Conservation (phyloP, 2,888 invertebrate genomes). For the Scaptomyza polygonia region DNA sequence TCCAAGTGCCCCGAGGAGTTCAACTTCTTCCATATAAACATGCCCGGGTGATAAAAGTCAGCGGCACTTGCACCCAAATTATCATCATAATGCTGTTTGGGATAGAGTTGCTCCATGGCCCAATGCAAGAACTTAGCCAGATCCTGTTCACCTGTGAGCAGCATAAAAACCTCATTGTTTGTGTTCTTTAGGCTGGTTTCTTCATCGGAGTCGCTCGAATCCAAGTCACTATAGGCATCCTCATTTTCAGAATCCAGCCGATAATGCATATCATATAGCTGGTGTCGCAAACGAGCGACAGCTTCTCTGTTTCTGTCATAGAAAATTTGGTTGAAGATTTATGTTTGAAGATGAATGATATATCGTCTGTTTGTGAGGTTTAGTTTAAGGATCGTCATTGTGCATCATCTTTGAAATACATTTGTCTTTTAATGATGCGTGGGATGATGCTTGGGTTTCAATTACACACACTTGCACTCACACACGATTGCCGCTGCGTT, state of each 20-base stretch:
- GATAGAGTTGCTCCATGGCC: constrained; percentile 80
- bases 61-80: constrained; percentile 55
- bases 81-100: constrained; percentile 45
- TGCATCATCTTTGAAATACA: constrained; percentile 45
- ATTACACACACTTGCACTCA: constrained; percentile 56
- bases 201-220: constrained; percentile 32
- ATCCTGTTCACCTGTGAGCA: constrained; percentile 81
- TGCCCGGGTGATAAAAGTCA: constrained; percentile 74
- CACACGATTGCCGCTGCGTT: constrained; percentile 32
- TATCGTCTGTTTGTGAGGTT: constrained; percentile 49
- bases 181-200: constrained; percentile 26
- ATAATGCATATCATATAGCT: constrained; percentile 48
- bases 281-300: constrained; percentile 49
- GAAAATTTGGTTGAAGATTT: constrained; percentile 28
- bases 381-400: constrained; percentile 64
- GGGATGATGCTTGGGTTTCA: constrained; percentile 70
- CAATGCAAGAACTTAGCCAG: constrained; percentile 80
- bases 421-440: constrained; percentile 60
- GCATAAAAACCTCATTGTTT: constrained; percentile 74
- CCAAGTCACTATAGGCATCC: constrained; percentile 29
- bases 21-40: constrained; percentile 81
- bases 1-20: constrained; percentile 82
- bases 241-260: constrained; percentile 8
- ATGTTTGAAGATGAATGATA: constrained; percentile 59
- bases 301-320: constrained; percentile 62